A percentile compares a stretch with the other conserved stretches of the same genome.
Conservation (phyloP, 2,888 invertebrate genomes). For the Agriotes lineatus region DNA sequence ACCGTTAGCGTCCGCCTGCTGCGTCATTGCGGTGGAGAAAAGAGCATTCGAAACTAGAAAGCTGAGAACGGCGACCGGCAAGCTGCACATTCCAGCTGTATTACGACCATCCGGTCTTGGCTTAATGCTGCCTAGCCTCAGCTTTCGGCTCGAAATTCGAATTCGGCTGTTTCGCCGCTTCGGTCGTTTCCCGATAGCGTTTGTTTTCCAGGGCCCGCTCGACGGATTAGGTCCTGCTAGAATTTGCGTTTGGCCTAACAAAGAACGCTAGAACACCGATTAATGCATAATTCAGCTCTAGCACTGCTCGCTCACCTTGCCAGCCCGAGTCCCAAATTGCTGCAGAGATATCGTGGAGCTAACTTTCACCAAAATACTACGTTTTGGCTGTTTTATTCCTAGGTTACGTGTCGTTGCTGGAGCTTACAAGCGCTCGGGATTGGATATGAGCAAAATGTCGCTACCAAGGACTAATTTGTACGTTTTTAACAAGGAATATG, state of each 20-base stretch:
- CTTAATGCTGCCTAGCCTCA: slow-evolving; percentile 14
- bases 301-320: background rate
- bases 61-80: slow-evolving; percentile 31
- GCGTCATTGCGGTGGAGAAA: slow-evolving; percentile 40
- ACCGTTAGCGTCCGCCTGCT: slow-evolving; percentile 41
- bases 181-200: no score
- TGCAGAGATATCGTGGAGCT: background rate
- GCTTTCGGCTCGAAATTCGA: background rate
- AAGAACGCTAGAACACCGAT: no score
- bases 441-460: no score
- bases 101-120: slow-evolving; percentile 47
- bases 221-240: no score
- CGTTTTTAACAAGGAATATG: no score
- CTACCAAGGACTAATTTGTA: no score
- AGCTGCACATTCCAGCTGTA: slow-evolving; percentile 47
- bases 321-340: background rate
- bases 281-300: no score
- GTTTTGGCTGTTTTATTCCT: no score
- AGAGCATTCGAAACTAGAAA: slow-evolving; percentile 32
- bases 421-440: no score
- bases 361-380: background rate
- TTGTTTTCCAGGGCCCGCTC: no score
- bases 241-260: no score
- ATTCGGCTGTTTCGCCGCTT: background rate
- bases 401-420: no score